phyloP scores from a whole-genome alignment of 2,113 vertebrate species.

The Acanthochromis polyacanthus region DNA sequence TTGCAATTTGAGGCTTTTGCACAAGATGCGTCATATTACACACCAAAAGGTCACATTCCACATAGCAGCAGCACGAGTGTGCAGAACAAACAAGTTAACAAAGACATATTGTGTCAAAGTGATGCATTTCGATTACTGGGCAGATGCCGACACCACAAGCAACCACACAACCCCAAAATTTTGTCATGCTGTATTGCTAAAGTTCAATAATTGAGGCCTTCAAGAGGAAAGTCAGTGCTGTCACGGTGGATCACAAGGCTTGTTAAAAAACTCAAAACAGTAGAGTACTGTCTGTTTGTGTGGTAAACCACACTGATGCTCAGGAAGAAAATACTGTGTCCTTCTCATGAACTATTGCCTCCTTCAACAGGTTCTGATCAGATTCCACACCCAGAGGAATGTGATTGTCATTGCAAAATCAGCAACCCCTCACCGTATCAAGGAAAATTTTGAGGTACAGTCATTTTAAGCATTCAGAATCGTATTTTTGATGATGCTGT shows the following conservation, averaged over 20 bases:
- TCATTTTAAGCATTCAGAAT: background rate
- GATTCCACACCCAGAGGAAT: conserved; percentile 92
- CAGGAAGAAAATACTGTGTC: background rate
- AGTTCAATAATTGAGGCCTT: background rate
- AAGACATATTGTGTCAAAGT: background rate
- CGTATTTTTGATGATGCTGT: too few species aligned
- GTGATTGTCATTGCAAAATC: conserved; percentile 92
- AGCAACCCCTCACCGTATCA: conserved; percentile 84
- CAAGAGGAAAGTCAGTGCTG: background rate
- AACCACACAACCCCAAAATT: background rate
- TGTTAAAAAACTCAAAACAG: background rate
- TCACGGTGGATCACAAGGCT: background rate
- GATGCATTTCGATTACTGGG: background rate
- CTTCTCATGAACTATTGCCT: background rate
- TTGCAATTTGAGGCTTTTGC: background rate
- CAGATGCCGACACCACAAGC: background rate
- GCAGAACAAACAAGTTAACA: background rate
- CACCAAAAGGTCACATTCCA: background rate
- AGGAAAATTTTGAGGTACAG: conserved; percentile 90
- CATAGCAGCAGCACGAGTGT: background rate
- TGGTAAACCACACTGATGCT: background rate
- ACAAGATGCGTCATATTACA: background rate
- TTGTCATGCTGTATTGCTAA: background rate
- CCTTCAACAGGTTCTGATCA: conserved; percentile 88
- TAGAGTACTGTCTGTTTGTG: background rate